These are phyloP conservation scores for Bubo scandiacus DNA, from an alignment of 2,113 vertebrate species.

Conservation along the genomic window DNA sequence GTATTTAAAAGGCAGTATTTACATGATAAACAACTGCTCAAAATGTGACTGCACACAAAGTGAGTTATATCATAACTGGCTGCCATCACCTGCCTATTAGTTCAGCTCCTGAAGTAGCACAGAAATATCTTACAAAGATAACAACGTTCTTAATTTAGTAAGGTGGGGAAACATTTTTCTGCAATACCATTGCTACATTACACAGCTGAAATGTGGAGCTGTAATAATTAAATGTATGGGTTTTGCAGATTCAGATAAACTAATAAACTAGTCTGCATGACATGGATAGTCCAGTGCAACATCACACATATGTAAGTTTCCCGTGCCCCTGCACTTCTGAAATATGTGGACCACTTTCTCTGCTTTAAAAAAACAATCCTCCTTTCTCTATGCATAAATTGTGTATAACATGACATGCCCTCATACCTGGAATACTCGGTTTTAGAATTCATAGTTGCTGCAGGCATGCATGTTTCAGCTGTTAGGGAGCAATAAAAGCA, in stretches of 20 bases:
- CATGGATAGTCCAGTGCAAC: neutral
- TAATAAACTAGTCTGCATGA: neutral
- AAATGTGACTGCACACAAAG: neutral
- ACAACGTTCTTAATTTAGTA: neutral
- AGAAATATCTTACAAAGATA: neutral
- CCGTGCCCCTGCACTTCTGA: neutral
- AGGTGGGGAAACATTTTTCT: neutral
- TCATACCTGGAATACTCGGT: neutral
- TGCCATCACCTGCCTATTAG: neutral
- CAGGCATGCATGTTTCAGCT: neutral
- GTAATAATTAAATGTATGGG: neutral
- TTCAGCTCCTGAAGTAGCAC: neutral
- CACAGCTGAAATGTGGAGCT: neutral
- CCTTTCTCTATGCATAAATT: neutral
- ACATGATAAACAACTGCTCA: neutral
- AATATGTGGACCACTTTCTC: neutral
- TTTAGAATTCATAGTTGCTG: neutral
- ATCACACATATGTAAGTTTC: neutral
- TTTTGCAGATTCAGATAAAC: neutral
- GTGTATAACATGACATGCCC: neutral
- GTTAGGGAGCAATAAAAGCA: neutral
- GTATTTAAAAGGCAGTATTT: neutral
- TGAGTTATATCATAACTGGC: neutral
- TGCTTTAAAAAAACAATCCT: neutral
- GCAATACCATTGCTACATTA: neutral